These are phyloP conservation scores for Dolichoris vasculosae DNA, from an alignment of 1,140 invertebrate species.

Conservation along the genomic window DNA sequence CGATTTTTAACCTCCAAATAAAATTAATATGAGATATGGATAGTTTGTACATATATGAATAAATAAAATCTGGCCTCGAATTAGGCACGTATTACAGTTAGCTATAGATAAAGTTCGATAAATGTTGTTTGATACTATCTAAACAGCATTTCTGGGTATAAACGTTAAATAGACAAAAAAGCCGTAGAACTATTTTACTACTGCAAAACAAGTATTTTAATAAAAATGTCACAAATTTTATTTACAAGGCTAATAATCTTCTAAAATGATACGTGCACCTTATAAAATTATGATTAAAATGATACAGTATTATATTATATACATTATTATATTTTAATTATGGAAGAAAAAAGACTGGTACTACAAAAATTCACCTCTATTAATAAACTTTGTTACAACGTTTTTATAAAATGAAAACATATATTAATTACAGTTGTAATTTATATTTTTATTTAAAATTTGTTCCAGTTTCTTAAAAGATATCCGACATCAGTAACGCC, in stretches of 20 bases:
- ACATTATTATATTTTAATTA: not conserved
- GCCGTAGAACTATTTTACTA: not conserved
- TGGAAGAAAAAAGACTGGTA: not conserved
- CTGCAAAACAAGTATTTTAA: not conserved
- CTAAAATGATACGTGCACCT: not conserved
- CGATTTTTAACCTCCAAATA: not conserved
- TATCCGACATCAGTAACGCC: no score
- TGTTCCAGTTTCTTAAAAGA: no score
- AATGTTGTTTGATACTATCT: not conserved
- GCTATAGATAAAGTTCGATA: not conserved
- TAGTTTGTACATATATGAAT: not conserved
- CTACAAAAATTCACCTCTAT: not conserved
- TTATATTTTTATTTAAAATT: no score
- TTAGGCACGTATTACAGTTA: not conserved
- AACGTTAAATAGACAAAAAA: not conserved
- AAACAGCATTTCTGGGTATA: not conserved
- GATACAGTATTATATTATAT: no score
- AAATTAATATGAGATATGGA: not conserved
- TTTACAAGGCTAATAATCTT: not conserved
- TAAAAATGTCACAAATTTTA: not conserved
- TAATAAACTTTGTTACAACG: not conserved
- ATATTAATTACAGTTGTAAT: no score
- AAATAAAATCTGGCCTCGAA: not conserved
- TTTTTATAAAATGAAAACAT: not conserved
- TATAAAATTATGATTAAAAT: not conserved